Evolutionary conservation across 2,113 vertebrate species (phyloP).

Genomic region (Hippocampus barbouri): DNA sequence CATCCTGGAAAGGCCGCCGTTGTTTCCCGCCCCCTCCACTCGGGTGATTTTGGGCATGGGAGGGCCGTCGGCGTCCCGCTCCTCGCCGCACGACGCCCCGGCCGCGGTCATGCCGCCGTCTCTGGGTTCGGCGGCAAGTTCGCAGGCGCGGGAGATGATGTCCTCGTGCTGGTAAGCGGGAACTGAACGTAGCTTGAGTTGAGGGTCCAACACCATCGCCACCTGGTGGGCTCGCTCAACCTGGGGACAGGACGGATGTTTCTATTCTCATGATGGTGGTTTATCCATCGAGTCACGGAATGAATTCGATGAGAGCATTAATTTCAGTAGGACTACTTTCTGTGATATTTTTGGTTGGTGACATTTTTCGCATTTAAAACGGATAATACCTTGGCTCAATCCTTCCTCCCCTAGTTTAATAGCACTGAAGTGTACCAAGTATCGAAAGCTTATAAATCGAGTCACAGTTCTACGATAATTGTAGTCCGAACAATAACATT

Average conservation of each 20-base stretch:
- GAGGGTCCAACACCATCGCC: slow-evolving; percentile 96
- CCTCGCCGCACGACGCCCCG: slow-evolving; percentile 80
- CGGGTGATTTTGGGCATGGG: slow-evolving; percentile 81
- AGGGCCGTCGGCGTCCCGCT: slow-evolving; percentile 78
- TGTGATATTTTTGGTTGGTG: too few species aligned
- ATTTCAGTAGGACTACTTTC: too few species aligned
- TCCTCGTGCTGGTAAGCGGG: slow-evolving; percentile 96
- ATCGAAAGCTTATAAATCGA: too few species aligned
- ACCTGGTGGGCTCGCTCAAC: slow-evolving; percentile 94
- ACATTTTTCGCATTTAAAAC: too few species aligned
- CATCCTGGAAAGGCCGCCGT: slow-evolving; percentile 31
- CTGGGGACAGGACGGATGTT: slow-evolving; percentile 33
- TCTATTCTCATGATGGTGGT: neutral
- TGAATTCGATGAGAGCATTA: too few species aligned
- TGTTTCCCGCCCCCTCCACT: slow-evolving; percentile 67
- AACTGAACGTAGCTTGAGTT: slow-evolving; percentile 90
- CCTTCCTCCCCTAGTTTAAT: too few species aligned
- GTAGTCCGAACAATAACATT: neutral
- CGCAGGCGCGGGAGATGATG: slow-evolving; percentile 90
- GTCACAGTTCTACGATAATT: too few species aligned
- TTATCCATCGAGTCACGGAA: neutral
- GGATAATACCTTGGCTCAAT: too few species aligned
- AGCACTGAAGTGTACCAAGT: too few species aligned
- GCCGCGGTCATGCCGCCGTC: slow-evolving; percentile 76
- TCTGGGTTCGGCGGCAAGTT: slow-evolving; percentile 82